Evolutionary conservation across 2,888 invertebrate genomes (phyloP).

Genomic region (Acanthosepion pharaonis): DNA sequence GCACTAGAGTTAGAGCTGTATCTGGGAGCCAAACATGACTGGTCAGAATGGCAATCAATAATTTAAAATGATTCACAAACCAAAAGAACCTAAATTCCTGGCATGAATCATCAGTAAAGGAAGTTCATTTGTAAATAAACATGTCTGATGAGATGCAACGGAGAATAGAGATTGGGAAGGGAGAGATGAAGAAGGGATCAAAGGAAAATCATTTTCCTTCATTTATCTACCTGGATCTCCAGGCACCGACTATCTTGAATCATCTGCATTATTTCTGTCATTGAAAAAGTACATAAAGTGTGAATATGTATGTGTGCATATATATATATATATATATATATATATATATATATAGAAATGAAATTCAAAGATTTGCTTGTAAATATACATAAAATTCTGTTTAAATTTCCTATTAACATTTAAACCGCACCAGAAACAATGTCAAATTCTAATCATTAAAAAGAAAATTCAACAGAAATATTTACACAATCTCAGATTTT

Average conservation of each 20-base stretch:
- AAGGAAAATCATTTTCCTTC: background rate
- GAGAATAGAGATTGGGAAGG: background rate
- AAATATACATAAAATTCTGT: no score
- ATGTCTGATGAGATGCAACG: background rate
- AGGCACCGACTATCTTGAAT: background rate
- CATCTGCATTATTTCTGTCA: background rate
- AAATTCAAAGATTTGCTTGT: no score
- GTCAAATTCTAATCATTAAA: no score
- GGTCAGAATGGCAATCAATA: background rate
- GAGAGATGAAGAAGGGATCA: background rate
- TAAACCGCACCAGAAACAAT: no score
- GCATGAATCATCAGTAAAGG: slow-evolving; percentile 17
- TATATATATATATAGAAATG: no score
- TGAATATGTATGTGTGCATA: no score
- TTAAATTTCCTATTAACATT: no score
- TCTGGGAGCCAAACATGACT: background rate
- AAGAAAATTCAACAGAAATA: no score
- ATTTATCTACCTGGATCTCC: background rate
- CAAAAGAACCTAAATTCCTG: background rate
- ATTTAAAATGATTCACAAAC: background rate
- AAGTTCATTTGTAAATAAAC: background rate
- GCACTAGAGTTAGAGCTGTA: background rate
- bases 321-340: no score
- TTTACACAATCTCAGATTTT: no score
- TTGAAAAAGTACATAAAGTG: no score